phyloP scores from a whole-genome alignment of 2,888 invertebrate species.

The Bellardia pandia region DNA sequence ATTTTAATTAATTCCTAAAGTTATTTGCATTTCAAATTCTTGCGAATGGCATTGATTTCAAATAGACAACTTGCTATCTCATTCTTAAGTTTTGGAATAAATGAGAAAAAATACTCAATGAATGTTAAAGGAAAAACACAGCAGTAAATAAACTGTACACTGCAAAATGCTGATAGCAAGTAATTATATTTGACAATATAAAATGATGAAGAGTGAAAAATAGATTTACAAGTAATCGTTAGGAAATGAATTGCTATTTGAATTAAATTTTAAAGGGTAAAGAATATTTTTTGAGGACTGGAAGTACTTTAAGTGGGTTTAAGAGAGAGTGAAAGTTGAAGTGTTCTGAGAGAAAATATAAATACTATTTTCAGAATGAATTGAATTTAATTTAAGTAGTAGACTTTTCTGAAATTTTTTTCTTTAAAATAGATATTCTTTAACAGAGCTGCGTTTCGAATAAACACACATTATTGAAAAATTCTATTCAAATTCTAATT shows the following conservation, averaged over 20 bases:
- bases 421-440: too few species aligned
- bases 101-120: not conserved
- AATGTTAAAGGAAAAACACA: not conserved
- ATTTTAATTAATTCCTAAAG: conserved; percentile 66
- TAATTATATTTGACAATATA: not conserved
- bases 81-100: not conserved
- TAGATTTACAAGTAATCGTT: conserved; percentile 6
- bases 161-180: not conserved
- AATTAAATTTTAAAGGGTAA: conserved; percentile 10
- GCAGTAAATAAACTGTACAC: not conserved
- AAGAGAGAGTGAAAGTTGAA: not conserved
- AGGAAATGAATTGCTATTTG: conserved; percentile 42
- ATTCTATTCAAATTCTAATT: too few species aligned
- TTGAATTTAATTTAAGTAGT: too few species aligned
- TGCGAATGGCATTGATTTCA: conserved; percentile 51
- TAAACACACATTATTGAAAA: too few species aligned
- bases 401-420: too few species aligned
- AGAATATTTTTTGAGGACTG: not conserved
- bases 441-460: too few species aligned
- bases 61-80: conserved; percentile 29
- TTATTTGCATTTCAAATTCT: conserved; percentile 61
- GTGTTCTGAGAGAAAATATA: too few species aligned
- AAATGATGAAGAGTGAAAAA: not conserved
- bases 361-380: too few species aligned
- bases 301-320: not conserved